A percentile compares a stretch with the other conserved stretches of the same genome.
Evolutionary conservation across 2,113 vertebrate genomes (phyloP).

Genomic region (Forbesichthys agassizii): DNA sequence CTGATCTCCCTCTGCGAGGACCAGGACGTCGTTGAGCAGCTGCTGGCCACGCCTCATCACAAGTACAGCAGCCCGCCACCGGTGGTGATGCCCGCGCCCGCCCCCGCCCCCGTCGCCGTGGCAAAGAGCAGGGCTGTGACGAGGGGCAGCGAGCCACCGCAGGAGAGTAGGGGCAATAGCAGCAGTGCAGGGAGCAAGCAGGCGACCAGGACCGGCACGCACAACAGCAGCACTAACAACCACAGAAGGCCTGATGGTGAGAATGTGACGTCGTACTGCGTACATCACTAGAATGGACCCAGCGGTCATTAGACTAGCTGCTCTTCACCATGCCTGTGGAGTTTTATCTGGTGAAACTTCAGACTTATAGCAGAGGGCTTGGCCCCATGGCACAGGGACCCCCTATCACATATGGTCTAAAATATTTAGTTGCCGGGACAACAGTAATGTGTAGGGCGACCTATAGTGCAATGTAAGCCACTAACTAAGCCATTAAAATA

Average conservation of each 20-base stretch:
- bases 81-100: conserved; percentile 54
- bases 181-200: conserved; percentile 40
- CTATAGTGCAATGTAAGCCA: too few species aligned
- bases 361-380: too few species aligned
- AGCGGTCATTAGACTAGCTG: too few species aligned
- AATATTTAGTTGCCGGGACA: too few species aligned
- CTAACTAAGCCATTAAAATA: too few species aligned
- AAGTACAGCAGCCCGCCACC: conserved; percentile 84
- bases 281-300: too few species aligned
- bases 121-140: conserved; percentile 53
- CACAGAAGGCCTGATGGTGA: conserved; percentile 42
- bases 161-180: conserved; percentile 56
- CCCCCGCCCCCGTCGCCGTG: conserved; percentile 49
- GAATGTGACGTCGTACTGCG: not conserved
- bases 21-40: conserved; percentile 77
- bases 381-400: too few species aligned
- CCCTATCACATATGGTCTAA: too few species aligned
- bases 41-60: conserved; percentile 82
- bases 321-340: too few species aligned
- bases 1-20: conserved; percentile 88
- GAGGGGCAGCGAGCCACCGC: conserved; percentile 26
- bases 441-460: too few species aligned
- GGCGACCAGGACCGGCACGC: conserved; percentile 10
- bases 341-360: too few species aligned
- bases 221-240: conserved; percentile 11